Evolutionary conservation across 2,113 vertebrate species (phyloP), one percentile per base, ranked within the genome.

Genomic region (Microtus pennsylvanicus): DNA sequence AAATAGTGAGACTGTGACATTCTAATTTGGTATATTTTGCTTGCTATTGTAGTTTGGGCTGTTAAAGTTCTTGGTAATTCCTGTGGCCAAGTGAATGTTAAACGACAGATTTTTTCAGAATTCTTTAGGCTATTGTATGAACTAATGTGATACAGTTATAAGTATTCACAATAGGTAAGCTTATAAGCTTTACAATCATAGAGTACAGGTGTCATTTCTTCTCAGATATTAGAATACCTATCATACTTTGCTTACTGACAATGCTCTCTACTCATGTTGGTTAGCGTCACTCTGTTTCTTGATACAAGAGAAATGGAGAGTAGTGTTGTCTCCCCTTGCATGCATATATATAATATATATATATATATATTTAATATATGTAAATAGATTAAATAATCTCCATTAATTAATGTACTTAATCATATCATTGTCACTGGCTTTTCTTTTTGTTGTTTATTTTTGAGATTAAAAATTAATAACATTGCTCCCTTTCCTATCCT

Each of bases 151-250:
- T 61, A 89, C 5, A 85, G 4, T 90, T 90, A 63, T 78, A 91
- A 80, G 42, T 58, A 94, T 72, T 24, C 17, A 4, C 1, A 4
- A 70, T 17, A 65, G 26, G 21, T 13, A 92, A 72, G 2, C 78
- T 88, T 88, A 69, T 92, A 90, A 55, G 35, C 38, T 69, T 93
- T 30, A 75, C 11, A 45, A 75, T 81, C 7, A 11, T 42, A 50
- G 63, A 70, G 82, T 78, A 3, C 22, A 88, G 35, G 11, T 77
- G 38, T 45, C 33, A 69, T 26, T 76, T 52, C 55, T 82, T 88
- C n/a, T 24, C n/a, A 97, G 78, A 74, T 95, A 91, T 94, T 96
- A 63, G 90, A 93, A 94, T 6, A 89, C 21, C 81, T 90, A 86
- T 72, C 96, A 91, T 12, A 69, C 78, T 95, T 97, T 96, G 33